Evolutionary conservation across 1,140 invertebrate species (phyloP), one percentile per base, ranked within the genome.

Genomic region (Ylistrum balloti): DNA sequence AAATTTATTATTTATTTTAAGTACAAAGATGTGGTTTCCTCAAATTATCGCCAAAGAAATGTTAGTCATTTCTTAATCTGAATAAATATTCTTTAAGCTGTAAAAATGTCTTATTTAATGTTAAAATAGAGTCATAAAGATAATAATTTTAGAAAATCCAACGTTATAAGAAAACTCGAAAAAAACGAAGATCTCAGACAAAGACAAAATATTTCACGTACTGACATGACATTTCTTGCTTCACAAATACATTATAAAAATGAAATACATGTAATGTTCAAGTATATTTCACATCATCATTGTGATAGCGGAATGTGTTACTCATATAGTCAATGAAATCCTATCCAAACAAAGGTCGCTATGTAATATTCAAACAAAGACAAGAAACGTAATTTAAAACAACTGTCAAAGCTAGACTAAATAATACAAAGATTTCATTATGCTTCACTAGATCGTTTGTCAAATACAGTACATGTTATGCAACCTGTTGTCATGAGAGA

Each of bases 391-490:
- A 17, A 74, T 74, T 74, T 74, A n/a, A 74, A 74, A 74, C 28
- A 28, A 28, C 56, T 74, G 56, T 74, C 56, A 74, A 74, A 74
- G n/a, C 56, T n/a, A 74, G 56, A 74, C 56, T 74, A 74, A 74
- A 74, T n/a, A 74, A 74, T 74, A 74, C 20, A 74, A 74, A 74
- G 56, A 74, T 28, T 74, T 28, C 56, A 74, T 74, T 74, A 74
- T 74, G 17, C n/a, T 22, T 28, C 28, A 74, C 28, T n/a, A 17
- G 56, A 74, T 74, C 56, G 56, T 74, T 28, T n/a, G 28, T 74
- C 56, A 74, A 74, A 74, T 74, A 28, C 5, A 17, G 1, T 28
- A 7, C 9, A 28, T 11, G 56, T 74, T 74, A 74, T 74, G 56
- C 28, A 74, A 74, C n/a, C 22, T 28, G 56, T n/a, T 28, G 22